Conservation (phyloP, 2,113 vertebrate species). For the Melanerpes formicivorus region DNA sequence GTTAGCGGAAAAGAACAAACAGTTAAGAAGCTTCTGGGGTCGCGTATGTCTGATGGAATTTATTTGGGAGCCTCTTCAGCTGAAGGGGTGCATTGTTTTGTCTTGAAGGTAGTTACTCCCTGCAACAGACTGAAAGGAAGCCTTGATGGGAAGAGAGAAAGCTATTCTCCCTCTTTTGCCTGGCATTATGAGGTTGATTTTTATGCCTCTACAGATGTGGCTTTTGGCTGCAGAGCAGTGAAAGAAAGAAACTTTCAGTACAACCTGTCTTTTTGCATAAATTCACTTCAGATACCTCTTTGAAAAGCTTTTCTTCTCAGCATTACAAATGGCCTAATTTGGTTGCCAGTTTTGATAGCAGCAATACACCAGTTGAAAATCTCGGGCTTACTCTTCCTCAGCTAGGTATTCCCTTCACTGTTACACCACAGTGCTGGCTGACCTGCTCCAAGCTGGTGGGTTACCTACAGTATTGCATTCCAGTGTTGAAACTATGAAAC, state of each 20-base stretch:
- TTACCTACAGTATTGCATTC: neutral
- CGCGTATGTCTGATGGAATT: slow-evolving; percentile 25
- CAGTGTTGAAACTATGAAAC: neutral
- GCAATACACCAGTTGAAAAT: neutral
- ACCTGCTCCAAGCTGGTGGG: neutral
- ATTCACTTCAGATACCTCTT: neutral
- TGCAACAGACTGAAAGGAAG: neutral
- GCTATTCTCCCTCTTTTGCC: neutral
- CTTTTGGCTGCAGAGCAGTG: slow-evolving; percentile 22
- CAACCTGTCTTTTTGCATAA: slow-evolving; percentile 10
- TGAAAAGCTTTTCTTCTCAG: neutral
- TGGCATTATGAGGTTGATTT: slow-evolving; percentile 35
- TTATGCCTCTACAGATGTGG: slow-evolving; percentile 3
- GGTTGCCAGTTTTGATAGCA: neutral
- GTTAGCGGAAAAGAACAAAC: neutral
- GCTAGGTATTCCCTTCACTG: neutral
- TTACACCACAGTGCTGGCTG: neutral
- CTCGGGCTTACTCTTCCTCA: neutral
- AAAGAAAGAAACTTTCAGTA: slow-evolving; percentile 15
- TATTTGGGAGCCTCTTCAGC: slow-evolving; percentile 22
- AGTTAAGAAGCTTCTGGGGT: slow-evolving; percentile 10
- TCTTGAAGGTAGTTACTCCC: slow-evolving; percentile 24
- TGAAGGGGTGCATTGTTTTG: slow-evolving; percentile 12
- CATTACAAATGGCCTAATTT: neutral
- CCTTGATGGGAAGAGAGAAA: neutral